These are phyloP conservation scores for Drosophila glabriapex DNA, from an alignment of 2,888 invertebrate genomes.

Conservation along the genomic window DNA sequence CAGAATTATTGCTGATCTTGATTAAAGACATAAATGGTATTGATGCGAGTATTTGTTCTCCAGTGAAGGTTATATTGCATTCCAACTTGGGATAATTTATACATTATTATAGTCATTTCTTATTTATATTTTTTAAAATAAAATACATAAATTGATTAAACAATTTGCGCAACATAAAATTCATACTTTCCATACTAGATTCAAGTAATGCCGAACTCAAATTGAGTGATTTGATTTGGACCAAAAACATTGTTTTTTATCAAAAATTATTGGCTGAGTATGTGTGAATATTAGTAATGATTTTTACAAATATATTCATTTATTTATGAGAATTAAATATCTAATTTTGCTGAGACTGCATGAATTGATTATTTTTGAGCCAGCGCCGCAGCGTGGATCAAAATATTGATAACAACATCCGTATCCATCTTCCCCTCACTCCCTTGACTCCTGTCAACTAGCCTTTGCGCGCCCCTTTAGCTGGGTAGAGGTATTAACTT, in stretches of 20 bases:
- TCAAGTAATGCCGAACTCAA: neutral
- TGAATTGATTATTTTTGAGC: neutral
- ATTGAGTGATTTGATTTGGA: neutral
- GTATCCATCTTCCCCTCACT: neutral
- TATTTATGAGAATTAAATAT: neutral
- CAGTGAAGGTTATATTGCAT: neutral
- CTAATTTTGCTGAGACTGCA: neutral
- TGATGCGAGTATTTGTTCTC: neutral
- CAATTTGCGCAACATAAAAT: neutral
- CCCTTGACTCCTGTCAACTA: neutral
- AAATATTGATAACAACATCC: slow-evolving; percentile 6
- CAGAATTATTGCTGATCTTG: neutral
- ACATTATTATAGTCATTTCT: neutral
- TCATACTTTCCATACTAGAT: neutral
- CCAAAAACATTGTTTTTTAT: neutral
- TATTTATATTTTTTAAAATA: neutral
- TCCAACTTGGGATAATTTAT: neutral
- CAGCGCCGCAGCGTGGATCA: neutral
- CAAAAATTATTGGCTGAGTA: neutral
- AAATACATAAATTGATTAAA: neutral
- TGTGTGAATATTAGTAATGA: neutral
- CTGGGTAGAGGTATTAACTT: slow-evolving; percentile 28
- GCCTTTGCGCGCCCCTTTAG: neutral
- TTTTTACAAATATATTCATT: neutral
- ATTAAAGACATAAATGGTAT: neutral